Conservation (phyloP, 2,113 vertebrate genomes). For the Amazona guildingii region DNA sequence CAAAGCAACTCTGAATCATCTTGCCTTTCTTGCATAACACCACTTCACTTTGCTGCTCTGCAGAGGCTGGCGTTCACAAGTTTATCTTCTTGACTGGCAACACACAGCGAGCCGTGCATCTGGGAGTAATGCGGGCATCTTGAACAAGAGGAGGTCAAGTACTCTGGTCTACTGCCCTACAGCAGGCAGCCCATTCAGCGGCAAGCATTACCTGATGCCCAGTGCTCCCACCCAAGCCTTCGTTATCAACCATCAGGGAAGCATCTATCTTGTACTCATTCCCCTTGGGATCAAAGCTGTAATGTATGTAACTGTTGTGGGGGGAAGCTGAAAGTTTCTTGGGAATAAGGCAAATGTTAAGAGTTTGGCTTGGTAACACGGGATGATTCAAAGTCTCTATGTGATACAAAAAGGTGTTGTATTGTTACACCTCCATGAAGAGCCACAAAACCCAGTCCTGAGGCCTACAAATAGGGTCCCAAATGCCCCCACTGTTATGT, state of each 20-base stretch:
- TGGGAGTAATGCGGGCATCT: background rate
- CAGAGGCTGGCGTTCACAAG: background rate
- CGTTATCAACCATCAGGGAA: background rate
- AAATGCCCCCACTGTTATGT: background rate
- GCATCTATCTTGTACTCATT: background rate
- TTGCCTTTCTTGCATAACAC: background rate
- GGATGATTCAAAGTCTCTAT: background rate
- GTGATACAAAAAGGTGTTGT: background rate
- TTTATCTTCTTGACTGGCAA: background rate
- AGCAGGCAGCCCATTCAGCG: background rate
- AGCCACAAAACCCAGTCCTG: background rate
- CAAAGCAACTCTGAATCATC: conserved; percentile 32
- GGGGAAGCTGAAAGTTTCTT: background rate
- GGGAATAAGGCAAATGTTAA: background rate
- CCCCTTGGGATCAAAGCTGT: background rate
- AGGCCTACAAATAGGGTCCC: background rate
- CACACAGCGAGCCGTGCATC: background rate
- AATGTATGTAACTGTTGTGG: no score
- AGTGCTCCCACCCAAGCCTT: background rate
- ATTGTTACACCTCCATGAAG: background rate
- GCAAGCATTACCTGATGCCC: background rate
- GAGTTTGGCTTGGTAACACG: background rate
- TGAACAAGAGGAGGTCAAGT: background rate
- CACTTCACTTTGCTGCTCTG: conserved; percentile 1
- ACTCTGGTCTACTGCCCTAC: background rate